These are phyloP conservation scores for Hypothenemus hampei DNA, from an alignment of 1,140 invertebrate species.

Conservation along the genomic window DNA sequence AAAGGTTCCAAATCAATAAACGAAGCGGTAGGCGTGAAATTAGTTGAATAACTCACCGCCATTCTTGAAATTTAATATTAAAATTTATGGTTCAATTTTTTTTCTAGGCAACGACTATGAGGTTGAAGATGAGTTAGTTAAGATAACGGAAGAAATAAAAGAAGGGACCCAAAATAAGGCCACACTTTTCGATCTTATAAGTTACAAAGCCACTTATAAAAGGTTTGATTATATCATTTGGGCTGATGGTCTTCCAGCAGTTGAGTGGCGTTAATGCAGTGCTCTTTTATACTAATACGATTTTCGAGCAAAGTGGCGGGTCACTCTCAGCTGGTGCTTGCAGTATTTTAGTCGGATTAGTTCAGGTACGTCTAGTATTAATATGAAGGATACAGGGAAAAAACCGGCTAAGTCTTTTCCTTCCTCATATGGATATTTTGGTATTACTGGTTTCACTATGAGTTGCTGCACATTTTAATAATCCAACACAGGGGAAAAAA, in stretches of 20 bases:
- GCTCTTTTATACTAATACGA: slow-evolving; percentile 71
- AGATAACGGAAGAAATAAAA: slow-evolving; percentile 39
- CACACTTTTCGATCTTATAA: slow-evolving; percentile 49
- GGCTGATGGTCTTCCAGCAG: slow-evolving; percentile 69
- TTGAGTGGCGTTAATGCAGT: slow-evolving; percentile 78
- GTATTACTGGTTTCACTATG: too few relatives aligned
- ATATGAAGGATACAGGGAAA: too few relatives aligned
- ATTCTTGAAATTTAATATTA: background rate
- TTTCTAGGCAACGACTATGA: slow-evolving; percentile 46
- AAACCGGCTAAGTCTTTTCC: too few relatives aligned
- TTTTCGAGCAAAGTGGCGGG: slow-evolving; percentile 60
- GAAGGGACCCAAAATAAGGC: slow-evolving; percentile 27
- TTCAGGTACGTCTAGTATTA: slow-evolving; percentile 50
- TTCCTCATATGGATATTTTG: too few relatives aligned
- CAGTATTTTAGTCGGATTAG: slow-evolving; percentile 71
- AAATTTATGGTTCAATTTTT: background rate
- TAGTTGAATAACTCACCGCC: too few relatives aligned
- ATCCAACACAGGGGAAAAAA: too few relatives aligned
- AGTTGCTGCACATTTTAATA: too few relatives aligned
- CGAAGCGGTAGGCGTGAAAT: too few relatives aligned
- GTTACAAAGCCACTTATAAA: slow-evolving; percentile 53
- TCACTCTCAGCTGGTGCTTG: slow-evolving; percentile 49
- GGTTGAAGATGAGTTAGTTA: slow-evolving; percentile 45
- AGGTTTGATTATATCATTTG: slow-evolving; percentile 63
- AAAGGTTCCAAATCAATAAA: background rate